phyloP scores from a whole-genome alignment of 2,113 vertebrate genomes.

The Opisthocomus hoazin region DNA sequence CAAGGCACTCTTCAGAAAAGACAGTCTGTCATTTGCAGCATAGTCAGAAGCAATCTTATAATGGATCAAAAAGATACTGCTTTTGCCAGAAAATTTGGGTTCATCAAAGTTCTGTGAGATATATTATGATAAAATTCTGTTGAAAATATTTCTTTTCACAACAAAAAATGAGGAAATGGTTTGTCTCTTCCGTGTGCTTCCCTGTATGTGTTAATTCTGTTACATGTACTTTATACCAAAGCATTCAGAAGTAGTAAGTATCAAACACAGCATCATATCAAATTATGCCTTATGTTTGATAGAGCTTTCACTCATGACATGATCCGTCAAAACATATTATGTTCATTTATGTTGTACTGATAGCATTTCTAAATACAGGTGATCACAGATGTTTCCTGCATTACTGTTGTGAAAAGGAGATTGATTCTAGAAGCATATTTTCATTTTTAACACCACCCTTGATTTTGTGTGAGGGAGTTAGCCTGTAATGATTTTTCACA shows the following conservation, averaged over 20 bases:
- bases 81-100: not conserved
- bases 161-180: not conserved
- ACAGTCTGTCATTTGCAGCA: not conserved
- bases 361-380: not conserved
- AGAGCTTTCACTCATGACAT: not conserved
- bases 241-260: not conserved
- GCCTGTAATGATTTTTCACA: not conserved
- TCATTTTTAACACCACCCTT: not conserved
- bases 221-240: not conserved
- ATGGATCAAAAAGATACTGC: not conserved
- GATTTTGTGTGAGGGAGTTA: not conserved
- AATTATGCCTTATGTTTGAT: not conserved
- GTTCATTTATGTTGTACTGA: not conserved
- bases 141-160: not conserved
- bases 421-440: not conserved
- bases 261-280: not conserved
- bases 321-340: not conserved
- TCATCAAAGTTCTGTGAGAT: not conserved
- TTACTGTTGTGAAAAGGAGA: not conserved
- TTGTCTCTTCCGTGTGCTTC: not conserved
- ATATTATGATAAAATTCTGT: not conserved
- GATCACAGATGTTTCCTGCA: not conserved
- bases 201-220: not conserved
- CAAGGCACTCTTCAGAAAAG: not conserved
- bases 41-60: not conserved